Evolutionary conservation across 2,113 vertebrate genomes (phyloP), one percentile per base, ranked within the genome.

Genomic region (Sebastes fasciatus): DNA sequence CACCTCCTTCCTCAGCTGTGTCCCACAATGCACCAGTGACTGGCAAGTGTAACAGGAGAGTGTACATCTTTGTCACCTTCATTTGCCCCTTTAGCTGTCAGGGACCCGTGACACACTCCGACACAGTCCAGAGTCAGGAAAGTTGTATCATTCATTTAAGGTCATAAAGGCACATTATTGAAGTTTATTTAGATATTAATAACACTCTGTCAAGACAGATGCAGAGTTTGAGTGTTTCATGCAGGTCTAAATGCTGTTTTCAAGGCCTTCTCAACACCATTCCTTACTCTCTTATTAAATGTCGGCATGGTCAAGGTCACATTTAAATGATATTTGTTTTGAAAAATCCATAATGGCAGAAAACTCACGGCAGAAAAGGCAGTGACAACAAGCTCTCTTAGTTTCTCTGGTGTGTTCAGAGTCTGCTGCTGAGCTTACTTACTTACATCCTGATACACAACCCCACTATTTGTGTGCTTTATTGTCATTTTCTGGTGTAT

Each of bases 51-150:
- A 46, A 68, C 54, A 8, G 78, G 64, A 81, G 64, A 75, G 48
- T 73, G 55, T 52, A 63, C 62, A 16, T 66, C 58, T 79, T 48
- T 85, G 63, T 88, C 86, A 88, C 79, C 84, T 89, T 82, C 85
- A 77, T 71, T 43, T 55, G 80, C 49, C 57, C 76, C 48, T 58
- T 19, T 55, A 79, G 70, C 68, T 72, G 77, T 83, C 67, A 83
- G 42, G 40, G 40, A 17, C 21, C 74, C 54, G 48, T 77, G 63
- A 81, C 63, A 71, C 68, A 81, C 66, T 67, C 46, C 16, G 70
- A 71, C 23, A 67, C 54, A 69, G 64, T 66, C 26, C 63, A 61
- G 42, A 83, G 72, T 78, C 71, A n/a, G 67, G 65, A 48, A 68
- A 74, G 82, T 87, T 86, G 73, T 75, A 40, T 57, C 2, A 16